phyloP scores from a whole-genome alignment of 2,797 vertebrate genomes.

The Smutsia gigantea region DNA sequence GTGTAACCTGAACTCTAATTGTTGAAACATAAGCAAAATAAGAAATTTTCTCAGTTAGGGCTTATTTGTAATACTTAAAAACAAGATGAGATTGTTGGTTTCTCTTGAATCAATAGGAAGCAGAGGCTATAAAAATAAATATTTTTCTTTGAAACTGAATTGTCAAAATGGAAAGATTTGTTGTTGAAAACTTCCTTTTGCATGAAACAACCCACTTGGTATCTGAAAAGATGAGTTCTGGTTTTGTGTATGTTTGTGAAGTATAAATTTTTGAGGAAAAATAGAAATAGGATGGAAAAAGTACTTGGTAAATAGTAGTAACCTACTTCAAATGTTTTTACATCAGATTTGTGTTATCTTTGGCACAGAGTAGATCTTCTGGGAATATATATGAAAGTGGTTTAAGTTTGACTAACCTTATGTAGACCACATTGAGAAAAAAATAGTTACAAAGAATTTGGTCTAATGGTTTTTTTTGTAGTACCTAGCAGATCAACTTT shows the following conservation, averaged over 20 bases:
- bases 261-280: background rate
- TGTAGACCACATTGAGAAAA: background rate
- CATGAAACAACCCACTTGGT: background rate
- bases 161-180: background rate
- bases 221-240: background rate
- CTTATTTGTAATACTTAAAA: background rate
- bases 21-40: background rate
- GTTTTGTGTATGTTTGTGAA: background rate
- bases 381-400: background rate
- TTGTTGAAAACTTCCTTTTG: background rate
- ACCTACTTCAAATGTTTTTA: background rate
- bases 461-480: background rate
- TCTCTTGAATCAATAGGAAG: background rate
- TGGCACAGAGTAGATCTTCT: background rate
- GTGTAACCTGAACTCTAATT: background rate
- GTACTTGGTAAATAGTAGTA: constrained; percentile 23
- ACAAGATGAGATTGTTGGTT: background rate
- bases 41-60: constrained; percentile 10
- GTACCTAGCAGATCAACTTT: background rate
- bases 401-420: background rate
- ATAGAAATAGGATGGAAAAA: background rate
- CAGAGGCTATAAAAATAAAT: background rate
- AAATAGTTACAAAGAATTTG: background rate
- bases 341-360: background rate
- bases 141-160: background rate